Percentiles rank a stretch among this genome's conserved stretches.
Conservation (phyloP, 2,113 vertebrate genomes). For the Ramphastos sulfuratus region DNA sequence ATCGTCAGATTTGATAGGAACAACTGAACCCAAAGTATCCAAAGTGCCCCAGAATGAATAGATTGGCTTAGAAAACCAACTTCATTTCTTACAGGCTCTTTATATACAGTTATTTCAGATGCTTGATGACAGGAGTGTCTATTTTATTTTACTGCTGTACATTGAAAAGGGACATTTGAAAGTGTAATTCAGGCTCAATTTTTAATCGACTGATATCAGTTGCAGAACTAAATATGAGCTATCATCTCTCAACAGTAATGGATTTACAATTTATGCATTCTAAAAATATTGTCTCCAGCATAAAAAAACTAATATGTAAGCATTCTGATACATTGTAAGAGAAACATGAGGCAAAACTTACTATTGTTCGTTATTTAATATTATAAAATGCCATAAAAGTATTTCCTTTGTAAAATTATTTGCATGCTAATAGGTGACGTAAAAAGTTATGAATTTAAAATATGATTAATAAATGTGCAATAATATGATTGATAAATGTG, state of each 20-base stretch:
- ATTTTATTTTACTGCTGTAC: background rate
- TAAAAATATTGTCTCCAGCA: background rate
- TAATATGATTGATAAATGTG: background rate
- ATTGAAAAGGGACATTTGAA: background rate
- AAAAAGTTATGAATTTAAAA: background rate
- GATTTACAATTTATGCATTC: background rate
- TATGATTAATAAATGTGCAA: background rate
- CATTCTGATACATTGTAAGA: background rate
- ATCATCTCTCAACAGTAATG: background rate
- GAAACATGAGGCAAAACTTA: background rate
- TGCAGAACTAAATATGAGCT: background rate
- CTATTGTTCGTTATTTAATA: background rate
- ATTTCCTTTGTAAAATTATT: background rate
- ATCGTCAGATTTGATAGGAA: background rate
- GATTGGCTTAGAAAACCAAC: background rate
- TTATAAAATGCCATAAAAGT: background rate
- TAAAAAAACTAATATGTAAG: background rate
- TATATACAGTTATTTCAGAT: background rate
- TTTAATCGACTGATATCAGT: background rate
- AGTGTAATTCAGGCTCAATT: background rate
- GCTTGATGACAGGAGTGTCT: background rate
- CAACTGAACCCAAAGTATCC: background rate
- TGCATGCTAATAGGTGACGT: background rate
- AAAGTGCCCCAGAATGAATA: background rate
- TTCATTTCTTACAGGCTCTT: background rate